These are phyloP conservation scores for Acrobasis consociella DNA, from an alignment of 2,888 invertebrate genomes.

Conservation along the genomic window DNA sequence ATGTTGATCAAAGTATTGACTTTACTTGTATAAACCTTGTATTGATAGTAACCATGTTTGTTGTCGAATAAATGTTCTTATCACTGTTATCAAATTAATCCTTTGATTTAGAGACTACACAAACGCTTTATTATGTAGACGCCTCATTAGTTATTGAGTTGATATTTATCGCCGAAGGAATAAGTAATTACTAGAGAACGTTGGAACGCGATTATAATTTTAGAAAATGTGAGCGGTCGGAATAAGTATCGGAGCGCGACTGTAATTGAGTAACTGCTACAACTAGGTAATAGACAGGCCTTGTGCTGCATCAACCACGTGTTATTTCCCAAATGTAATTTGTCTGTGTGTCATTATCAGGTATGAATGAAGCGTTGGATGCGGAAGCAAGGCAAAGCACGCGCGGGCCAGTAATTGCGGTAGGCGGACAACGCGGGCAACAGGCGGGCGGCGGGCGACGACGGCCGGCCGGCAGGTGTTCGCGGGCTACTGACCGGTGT, in stretches of 20 bases:
- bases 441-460: constrained; percentile 22
- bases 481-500: constrained; percentile 64
- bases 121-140: neutral
- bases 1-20: no score
- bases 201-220: constrained; percentile 36
- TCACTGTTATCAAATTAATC: neutral
- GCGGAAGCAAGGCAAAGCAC: constrained; percentile 19
- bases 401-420: constrained; percentile 21
- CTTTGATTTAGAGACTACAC: neutral
- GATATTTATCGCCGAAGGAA: neutral
- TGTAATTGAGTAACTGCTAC: constrained; percentile 23
- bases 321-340: constrained; percentile 26
- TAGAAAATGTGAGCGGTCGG: constrained; percentile 33
- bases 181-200: constrained; percentile 24
- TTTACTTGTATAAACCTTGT: neutral
- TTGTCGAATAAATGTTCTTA: neutral
- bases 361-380: constrained; percentile 32
- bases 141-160: neutral
- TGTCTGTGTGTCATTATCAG: constrained; percentile 22
- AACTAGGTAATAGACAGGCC: neutral
- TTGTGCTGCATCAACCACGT: constrained; percentile 27
- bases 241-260: constrained; percentile 26
- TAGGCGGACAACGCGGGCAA: constrained; percentile 22
- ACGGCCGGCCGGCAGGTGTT: constrained; percentile 33
- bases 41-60: neutral